Evolutionary conservation across 2,113 vertebrate genomes (phyloP), one percentile per base, ranked within the genome.

Genomic region (Equus przewalskii): DNA sequence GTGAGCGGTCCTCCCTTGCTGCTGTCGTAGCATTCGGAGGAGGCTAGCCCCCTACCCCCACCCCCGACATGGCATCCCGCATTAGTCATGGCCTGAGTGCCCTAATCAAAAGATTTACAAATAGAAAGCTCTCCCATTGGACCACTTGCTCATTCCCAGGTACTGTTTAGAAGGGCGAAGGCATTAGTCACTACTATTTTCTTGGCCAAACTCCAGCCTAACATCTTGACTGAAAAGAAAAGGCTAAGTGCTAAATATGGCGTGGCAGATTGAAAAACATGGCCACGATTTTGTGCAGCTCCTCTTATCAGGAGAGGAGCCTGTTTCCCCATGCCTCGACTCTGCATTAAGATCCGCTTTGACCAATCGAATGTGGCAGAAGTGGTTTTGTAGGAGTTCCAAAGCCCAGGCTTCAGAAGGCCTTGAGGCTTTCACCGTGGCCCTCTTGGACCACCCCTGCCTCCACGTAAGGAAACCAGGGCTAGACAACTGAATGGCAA

Each of bases 141-240:
- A 9, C 41, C 64, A 60, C 11, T 4, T 19, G 28, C 49, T 65
- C 60, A 64, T n/a, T 41, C 60, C 44, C 9, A 5, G 76, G 30
- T 33, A 21, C 89, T 41, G 7, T 44, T 24, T 26, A 76, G 28
- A 92, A 79, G 69, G 56, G 56, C 2, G 24, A 46, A 51, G 44
- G 19, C 19, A 44, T 80, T 94, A 58, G 24, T 89, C 84, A 70
- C 67, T 64, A 19, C 44, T 36, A 80, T 84, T 70, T 95, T 94
- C 73, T 84, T 81, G 60, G 85, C 62, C 80, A 86, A 89, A 79
- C 13, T 56, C 21, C 24, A 62, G 24, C 49, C 51, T 46, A 67
- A 64, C 1, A 54, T 26, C 49, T 30, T 89, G 60, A 73, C 24
- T 22, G 80, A 79, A 83, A 84, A 72, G 58, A 69, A 69, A 82